Percentiles rank a stretch among this genome's conserved stretches.
Conservation (phyloP, 1,140 invertebrate genomes). For the Pseudomyrmex concolor region DNA sequence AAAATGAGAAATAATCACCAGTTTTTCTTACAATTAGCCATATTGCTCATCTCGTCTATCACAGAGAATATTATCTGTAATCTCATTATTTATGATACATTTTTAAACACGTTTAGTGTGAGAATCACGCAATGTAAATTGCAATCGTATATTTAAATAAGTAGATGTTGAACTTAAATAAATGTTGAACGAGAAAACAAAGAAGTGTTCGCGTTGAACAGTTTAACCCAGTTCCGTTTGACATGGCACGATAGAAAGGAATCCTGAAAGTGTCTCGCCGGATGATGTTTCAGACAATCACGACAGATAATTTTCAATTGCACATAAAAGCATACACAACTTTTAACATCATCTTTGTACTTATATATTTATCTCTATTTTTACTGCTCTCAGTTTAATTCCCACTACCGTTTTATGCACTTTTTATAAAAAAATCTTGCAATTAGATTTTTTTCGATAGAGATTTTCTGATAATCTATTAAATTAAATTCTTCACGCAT, state of each 20-base stretch:
- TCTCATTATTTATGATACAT: background rate
- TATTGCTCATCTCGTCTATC: too few species aligned
- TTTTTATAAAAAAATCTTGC: background rate
- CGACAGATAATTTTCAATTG: constrained; percentile 30
- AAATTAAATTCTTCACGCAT: background rate
- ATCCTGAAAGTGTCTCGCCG: constrained; percentile 54
- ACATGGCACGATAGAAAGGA: constrained; percentile 54
- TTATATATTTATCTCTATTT: constrained; percentile 9
- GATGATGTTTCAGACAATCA: constrained; percentile 14
- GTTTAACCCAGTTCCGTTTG: constrained; percentile 72
- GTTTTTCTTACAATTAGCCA: too few species aligned
- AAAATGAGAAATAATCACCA: too few species aligned
- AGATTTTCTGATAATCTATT: background rate
- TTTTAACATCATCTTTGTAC: constrained; percentile 3
- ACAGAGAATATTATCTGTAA: too few species aligned
- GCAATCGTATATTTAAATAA: constrained; percentile 12
- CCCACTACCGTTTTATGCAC: background rate
- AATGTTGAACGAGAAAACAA: constrained; percentile 23
- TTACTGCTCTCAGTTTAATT: background rate
- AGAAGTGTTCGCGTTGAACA: constrained; percentile 40
- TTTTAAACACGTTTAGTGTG: constrained; percentile 15
- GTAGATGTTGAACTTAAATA: too few species aligned
- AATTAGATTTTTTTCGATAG: background rate
- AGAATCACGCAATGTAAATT: background rate
- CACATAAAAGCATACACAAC: background rate